Evolutionary conservation across 2,113 vertebrate species (phyloP).

Genomic region (Loxodonta africana): DNA sequence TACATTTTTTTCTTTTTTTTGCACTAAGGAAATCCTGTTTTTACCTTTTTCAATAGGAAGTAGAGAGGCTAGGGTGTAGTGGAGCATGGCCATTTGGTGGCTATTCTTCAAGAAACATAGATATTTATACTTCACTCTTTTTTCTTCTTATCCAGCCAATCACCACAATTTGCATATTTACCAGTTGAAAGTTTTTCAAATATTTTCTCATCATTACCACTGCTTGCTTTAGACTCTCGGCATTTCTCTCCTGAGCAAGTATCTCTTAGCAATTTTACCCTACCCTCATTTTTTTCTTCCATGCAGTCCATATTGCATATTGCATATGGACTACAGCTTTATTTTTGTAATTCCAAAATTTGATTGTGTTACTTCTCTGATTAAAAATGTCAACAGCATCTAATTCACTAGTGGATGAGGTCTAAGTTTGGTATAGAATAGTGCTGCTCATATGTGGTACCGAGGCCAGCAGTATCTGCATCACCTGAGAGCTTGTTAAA

Average conservation of each 20-base stretch:
- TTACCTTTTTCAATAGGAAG: slow-evolving; percentile 50
- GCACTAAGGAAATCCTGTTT: slow-evolving; percentile 36
- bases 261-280: not conserved
- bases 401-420: not conserved
- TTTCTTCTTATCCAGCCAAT: not conserved
- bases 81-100: not conserved
- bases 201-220: not conserved
- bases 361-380: not conserved
- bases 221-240: not conserved
- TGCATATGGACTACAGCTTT: not conserved
- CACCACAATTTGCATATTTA: not conserved
- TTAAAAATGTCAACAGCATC: not conserved
- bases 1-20: slow-evolving; percentile 23
- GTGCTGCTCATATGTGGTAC: not conserved
- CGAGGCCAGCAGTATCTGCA: not conserved
- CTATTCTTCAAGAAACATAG: not conserved
- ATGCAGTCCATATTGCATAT: not conserved
- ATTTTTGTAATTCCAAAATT: not conserved
- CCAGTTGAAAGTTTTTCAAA: not conserved
- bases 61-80: not conserved
- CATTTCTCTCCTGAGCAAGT: not conserved
- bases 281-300: not conserved
- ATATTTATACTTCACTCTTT: not conserved
- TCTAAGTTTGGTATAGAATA: not conserved
- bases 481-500: not conserved